A percentile compares a stretch with the other conserved stretches of the same genome.
Evolutionary conservation across 1,140 invertebrate species (phyloP).

Genomic region (Aradophagus sp.): DNA sequence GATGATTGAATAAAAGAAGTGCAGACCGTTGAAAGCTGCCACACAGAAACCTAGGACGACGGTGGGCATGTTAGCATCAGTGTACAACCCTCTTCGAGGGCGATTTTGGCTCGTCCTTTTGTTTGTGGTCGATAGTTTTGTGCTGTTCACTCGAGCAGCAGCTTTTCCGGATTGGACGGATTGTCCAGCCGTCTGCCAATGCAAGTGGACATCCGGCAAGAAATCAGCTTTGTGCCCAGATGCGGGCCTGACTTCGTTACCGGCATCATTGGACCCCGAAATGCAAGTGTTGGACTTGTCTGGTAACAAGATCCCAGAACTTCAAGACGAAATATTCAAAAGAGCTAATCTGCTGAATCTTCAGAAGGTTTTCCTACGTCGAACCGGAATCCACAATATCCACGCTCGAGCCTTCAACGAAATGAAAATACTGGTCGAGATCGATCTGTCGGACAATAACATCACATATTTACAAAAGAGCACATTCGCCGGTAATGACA

Average conservation of each 20-base stretch:
- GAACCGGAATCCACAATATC: slow-evolving; percentile 83
- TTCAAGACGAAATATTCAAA: slow-evolving; percentile 88
- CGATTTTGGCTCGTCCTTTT: slow-evolving; percentile 66
- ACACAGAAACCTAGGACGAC: slow-evolving; percentile 33
- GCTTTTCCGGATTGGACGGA: slow-evolving; percentile 86
- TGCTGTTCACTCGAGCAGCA: slow-evolving; percentile 67
- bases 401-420: slow-evolving; percentile 89
- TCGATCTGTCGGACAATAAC: slow-evolving; percentile 86
- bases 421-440: slow-evolving; percentile 89
- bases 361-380: slow-evolving; percentile 86
- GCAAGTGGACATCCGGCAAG: slow-evolving; percentile 92
- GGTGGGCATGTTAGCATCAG: slow-evolving; percentile 65
- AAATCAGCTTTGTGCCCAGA: slow-evolving; percentile 88
- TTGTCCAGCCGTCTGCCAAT: slow-evolving; percentile 86
- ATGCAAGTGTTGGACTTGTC: slow-evolving; percentile 90
- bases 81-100: slow-evolving; percentile 67
- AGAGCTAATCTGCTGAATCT: slow-evolving; percentile 86
- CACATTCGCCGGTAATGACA: slow-evolving; percentile 85
- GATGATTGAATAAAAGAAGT: slow-evolving; percentile 23
- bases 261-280: slow-evolving; percentile 83
- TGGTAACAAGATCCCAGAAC: slow-evolving; percentile 83
- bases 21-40: slow-evolving; percentile 34
- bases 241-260: slow-evolving; percentile 83
- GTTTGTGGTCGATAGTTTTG: slow-evolving; percentile 61
- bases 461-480: slow-evolving; percentile 80